Base-by-base conservation (phyloP, 64 coral and sea anemone species). In the Catalaphyllia jardinei region DNA sequence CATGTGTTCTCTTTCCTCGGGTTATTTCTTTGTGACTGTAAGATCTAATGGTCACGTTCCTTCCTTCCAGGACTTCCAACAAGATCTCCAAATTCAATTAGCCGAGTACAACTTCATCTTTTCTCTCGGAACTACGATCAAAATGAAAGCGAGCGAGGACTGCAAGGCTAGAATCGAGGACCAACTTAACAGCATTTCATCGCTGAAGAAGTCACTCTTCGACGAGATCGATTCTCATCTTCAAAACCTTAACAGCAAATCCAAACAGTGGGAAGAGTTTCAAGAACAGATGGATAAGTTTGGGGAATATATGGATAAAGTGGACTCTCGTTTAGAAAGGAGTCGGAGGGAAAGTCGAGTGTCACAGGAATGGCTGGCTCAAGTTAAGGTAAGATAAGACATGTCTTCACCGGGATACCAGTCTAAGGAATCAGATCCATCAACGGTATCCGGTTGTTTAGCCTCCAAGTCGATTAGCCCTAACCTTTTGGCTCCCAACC, bases 321-420 rank as follows among this genome's bases (percentile, higher is more conserved):
- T 97, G 3, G 95, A 97, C 61, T 97, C 92, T 42, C 89, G 86
- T 7, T 29, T 97, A 27, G 78, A 89, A 55, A 86, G 89, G 51
- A 71, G 62, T 24, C 92, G 95, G 1, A 89, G 77, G 29, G 95
- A 97, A 4, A 93, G 88, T 76, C 72, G 89, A 60, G 60, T 97
- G 22, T 97, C 95, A 9, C 95, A 97, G 76, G 95, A 97, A 91
- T 97, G 95, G 95, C 25, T 97, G 88, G 90, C 87, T 31, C 95
- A 97, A 64, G 95, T 93, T 17, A 93, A 97, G 95, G 95, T 97
- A 67, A 27, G 87, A 15, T 46, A 46, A 4, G 19, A 1, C 63
- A 20, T 11, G 24, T 2, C n/a, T 10, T 25, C 10, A 69, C 20
- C 0, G 71, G 22, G 28, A 29, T 12, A n/a, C 12, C 12, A 33